Evolutionary conservation across 2,888 invertebrate genomes (phyloP), one percentile per base, ranked within the genome.

Genomic region (Thera obeliscata): DNA sequence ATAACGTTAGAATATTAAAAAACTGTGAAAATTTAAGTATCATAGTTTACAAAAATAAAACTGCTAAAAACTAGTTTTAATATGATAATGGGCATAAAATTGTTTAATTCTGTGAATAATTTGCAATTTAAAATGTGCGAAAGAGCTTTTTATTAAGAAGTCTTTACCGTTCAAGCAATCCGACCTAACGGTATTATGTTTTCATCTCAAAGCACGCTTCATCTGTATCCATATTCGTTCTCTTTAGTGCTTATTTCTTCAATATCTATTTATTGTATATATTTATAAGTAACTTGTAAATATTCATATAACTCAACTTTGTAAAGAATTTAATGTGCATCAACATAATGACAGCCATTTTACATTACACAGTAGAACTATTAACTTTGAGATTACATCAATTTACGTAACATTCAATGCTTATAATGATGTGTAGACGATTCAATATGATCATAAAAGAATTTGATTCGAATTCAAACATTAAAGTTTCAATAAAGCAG

Each of bases 141-240:
- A 60, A 48, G 54, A 50, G 43, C 22, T 33, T 56, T 46, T 52
- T 69, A 56, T 65, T 62, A 5, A 22, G 22, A 22, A 38, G 61
- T 54, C 60, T 81, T 79, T 87, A 89, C 88, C 85, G 87, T 87
- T 89, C 66, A 81, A 80, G 81, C 77, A 69, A 80, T 72, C 72
- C 78, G 78, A 66, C 65, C 50, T 86, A 86, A 86, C 87, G 86
- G 87, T 84, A 78, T 64, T 73, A 74, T 60, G 54, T 64, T 67
- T 70, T 67, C 59, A 54, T 62, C 59, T 48, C 52, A 54, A 61
- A 55, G 36, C 38, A 43, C 61, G 61, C 64, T 56, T 62, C 41
- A 59, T 56, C 48, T 36, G 38, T 12, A 46, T 56, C 7, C 8
- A 62, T 48, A 22, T 54, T 55, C 11, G 11, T 50, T 11, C 38